phyloP scores from a whole-genome alignment of 2,113 vertebrate species.

The Coregonus clupeaformis region DNA sequence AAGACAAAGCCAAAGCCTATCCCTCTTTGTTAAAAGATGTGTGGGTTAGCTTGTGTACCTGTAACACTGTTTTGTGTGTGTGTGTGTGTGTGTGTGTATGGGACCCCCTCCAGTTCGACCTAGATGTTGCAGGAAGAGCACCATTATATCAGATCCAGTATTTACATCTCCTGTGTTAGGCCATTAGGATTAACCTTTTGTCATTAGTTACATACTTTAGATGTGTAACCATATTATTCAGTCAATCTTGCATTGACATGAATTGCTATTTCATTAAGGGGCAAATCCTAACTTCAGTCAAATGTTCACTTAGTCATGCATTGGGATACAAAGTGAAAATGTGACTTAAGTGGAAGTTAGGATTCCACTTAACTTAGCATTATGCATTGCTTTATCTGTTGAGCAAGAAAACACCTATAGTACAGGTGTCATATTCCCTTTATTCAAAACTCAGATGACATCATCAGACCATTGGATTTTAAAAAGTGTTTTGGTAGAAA shows the following conservation, averaged over 20 bases:
- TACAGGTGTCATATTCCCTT: conserved; percentile 38
- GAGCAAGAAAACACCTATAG: background rate
- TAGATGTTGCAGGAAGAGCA: no score
- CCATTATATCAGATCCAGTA: no score
- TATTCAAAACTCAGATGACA: conserved; percentile 30
- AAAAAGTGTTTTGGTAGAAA: conserved; percentile 36
- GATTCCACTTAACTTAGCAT: conserved; percentile 9
- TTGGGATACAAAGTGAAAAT: no score
- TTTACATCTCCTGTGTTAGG: background rate
- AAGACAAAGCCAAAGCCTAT: conserved; percentile 22
- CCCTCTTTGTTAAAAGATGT: conserved; percentile 27
- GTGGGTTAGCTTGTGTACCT: conserved; percentile 40
- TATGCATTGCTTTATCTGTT: conserved; percentile 13
- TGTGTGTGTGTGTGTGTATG: background rate
- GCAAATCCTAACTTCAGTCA: no score
- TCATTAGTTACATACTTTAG: background rate
- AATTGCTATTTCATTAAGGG: background rate
- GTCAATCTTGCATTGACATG: background rate
- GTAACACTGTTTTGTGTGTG: conserved; percentile 26
- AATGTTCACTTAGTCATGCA: no score
- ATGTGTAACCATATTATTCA: background rate
- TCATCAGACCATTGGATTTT: conserved; percentile 19
- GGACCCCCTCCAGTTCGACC: background rate
- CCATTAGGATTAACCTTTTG: background rate
- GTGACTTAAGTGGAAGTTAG: background rate